phyloP scores from a whole-genome alignment of 2,797 vertebrate genomes.

The Paedocypris micromegethes region DNA sequence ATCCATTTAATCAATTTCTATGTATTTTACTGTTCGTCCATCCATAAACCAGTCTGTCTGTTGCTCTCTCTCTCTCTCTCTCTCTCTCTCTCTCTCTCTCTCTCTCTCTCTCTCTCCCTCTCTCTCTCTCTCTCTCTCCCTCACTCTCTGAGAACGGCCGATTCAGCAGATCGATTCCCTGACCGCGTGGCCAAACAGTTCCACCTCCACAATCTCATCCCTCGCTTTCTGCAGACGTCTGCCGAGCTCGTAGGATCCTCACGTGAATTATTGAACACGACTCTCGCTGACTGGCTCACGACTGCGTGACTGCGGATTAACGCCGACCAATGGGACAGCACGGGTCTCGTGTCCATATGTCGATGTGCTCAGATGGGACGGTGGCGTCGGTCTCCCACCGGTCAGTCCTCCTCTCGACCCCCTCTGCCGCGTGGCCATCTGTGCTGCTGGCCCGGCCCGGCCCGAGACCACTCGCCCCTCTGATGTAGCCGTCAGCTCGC shows the following conservation, averaged over 20 bases:
- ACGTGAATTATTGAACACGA: too few relatives aligned
- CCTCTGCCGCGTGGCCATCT: slow-evolving; percentile 51
- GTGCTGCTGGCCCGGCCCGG: not conserved
- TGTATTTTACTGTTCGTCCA: too few relatives aligned
- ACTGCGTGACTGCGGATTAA: slow-evolving; percentile 27
- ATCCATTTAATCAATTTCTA: too few relatives aligned
- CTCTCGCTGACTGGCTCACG: slow-evolving; percentile 4
- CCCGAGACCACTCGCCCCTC: too few relatives aligned
- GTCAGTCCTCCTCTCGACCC: slow-evolving; percentile 11
- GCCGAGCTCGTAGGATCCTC: too few relatives aligned
- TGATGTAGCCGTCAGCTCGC: too few relatives aligned
- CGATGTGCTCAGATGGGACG: slow-evolving; percentile 6
- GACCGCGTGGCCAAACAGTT: not conserved
- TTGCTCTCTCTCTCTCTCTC: slow-evolving; percentile 16
- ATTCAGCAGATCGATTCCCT: too few relatives aligned
- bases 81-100: not conserved
- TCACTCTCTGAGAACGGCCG: not conserved
- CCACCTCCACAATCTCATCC: too few relatives aligned
- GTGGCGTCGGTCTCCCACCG: slow-evolving; percentile 7
- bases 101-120: not conserved
- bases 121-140: not conserved
- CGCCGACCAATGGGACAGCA: slow-evolving; percentile 32
- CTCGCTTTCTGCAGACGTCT: too few relatives aligned
- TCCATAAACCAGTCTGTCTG: too few relatives aligned
- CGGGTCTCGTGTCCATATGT: slow-evolving; percentile 43